A percentile compares a stretch with the other conserved stretches of the same genome.
Evolutionary conservation across 2,888 invertebrate genomes (phyloP).

Genomic region (Trichopoda pennipes): DNA sequence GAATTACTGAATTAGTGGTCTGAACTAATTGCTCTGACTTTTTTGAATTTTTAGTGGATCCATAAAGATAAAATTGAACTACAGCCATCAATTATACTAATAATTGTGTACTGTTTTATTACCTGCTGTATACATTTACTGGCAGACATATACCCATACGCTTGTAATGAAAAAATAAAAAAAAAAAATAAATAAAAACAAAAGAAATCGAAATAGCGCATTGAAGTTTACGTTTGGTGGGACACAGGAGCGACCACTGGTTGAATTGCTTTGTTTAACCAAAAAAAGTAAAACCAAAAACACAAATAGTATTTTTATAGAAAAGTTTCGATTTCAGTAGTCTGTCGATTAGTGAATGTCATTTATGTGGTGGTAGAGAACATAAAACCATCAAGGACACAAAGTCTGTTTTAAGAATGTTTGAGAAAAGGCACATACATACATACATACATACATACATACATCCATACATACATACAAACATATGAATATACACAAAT

Average conservation of each 20-base stretch:
- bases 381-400: conserved; percentile 42
- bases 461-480: background rate
- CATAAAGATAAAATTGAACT: no score
- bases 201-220: conserved; percentile 42
- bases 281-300: conserved; percentile 59
- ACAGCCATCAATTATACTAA: background rate
- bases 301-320: conserved; percentile 61
- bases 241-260: conserved; percentile 70
- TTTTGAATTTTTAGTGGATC: no score
- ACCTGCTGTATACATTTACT: conserved; percentile 12
- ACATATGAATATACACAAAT: conserved; percentile 27
- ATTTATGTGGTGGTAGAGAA: conserved; percentile 43
- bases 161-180: conserved; percentile 18
- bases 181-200: conserved; percentile 12
- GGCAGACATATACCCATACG: conserved; percentile 6
- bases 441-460: background rate
- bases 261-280: conserved; percentile 70
- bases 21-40: no score
- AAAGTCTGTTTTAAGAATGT: conserved; percentile 39
- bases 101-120: background rate
- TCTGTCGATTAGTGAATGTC: conserved; percentile 54
- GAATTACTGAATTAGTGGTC: no score
- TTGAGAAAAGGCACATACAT: background rate
- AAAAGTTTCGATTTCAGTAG: conserved; percentile 72
- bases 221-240: conserved; percentile 69